Percentiles rank a stretch among this genome's conserved stretches.
phyloP scores from a whole-genome alignment of 2,113 vertebrate species.

The Brachyhypopomus occidentalis region DNA sequence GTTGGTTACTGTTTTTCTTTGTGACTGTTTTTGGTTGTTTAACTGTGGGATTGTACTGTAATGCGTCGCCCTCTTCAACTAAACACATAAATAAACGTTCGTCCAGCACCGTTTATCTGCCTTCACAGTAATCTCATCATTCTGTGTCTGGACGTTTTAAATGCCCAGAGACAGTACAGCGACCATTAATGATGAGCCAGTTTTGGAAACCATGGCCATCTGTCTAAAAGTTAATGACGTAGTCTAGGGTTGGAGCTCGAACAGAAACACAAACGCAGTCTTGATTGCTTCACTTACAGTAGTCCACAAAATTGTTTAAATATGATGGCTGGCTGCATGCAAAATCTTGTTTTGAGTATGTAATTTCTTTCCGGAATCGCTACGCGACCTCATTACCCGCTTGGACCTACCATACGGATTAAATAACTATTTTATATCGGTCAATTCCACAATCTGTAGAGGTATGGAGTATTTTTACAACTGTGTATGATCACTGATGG shows the following conservation, averaged over 20 bases:
- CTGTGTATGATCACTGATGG: too few relatives aligned
- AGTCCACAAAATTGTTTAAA: too few relatives aligned
- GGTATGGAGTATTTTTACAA: neutral
- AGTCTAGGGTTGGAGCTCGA: too few relatives aligned
- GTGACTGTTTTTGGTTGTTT: neutral
- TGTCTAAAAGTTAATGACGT: neutral
- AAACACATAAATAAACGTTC: neutral
- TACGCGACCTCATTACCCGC: too few relatives aligned
- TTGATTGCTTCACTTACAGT: too few relatives aligned
- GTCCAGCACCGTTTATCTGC: neutral
- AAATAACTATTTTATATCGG: neutral
- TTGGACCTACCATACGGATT: neutral
- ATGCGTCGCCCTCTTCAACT: too few relatives aligned
- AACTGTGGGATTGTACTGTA: neutral
- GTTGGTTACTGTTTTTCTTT: neutral
- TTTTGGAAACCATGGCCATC: neutral
- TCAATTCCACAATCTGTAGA: neutral
- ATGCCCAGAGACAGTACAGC: neutral
- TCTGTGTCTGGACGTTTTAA: neutral
- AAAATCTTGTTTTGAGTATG: too few relatives aligned
- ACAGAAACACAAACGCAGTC: too few relatives aligned
- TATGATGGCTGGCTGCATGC: too few relatives aligned
- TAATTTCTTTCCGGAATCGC: too few relatives aligned
- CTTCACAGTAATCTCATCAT: neutral
- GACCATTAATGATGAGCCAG: neutral